Evolutionary conservation across 2,888 invertebrate genomes (phyloP).

Genomic region (Sarcophaga variegata): DNA sequence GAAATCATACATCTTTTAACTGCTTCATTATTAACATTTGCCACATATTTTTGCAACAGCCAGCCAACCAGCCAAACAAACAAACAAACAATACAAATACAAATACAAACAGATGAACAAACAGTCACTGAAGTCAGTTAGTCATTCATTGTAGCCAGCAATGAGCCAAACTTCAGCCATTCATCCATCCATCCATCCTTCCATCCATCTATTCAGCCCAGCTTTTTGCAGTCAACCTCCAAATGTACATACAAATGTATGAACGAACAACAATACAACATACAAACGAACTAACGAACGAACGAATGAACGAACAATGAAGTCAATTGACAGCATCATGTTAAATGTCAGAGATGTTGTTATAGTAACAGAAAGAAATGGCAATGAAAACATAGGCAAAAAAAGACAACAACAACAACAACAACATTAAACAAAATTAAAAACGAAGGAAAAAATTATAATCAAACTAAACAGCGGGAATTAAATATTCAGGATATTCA

Average conservation of each 20-base stretch:
- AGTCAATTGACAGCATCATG: slow-evolving; percentile 70
- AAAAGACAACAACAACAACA: no score
- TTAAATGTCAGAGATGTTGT: slow-evolving; percentile 67
- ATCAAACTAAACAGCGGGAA: slow-evolving; percentile 9
- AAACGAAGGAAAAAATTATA: slow-evolving; percentile 28
- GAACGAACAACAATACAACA: slow-evolving; percentile 39
- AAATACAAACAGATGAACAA: slow-evolving; percentile 45
- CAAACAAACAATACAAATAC: slow-evolving; percentile 56
- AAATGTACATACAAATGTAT: background rate
- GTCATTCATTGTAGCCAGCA: slow-evolving; percentile 16
- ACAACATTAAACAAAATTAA: slow-evolving; percentile 4
- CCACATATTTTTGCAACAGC: slow-evolving; percentile 63
- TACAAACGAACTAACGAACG: slow-evolving; percentile 28
- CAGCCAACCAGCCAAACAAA: slow-evolving; percentile 5
- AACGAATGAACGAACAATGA: slow-evolving; percentile 65
- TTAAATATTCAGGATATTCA: slow-evolving; percentile 37
- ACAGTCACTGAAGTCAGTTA: slow-evolving; percentile 50
- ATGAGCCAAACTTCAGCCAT: background rate
- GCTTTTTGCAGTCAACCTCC: background rate
- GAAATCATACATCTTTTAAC: slow-evolving; percentile 58
- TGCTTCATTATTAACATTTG: slow-evolving; percentile 66
- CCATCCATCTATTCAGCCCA: no score
- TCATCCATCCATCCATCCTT: background rate
- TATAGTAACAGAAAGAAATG: slow-evolving; percentile 47
- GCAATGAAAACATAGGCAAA: slow-evolving; percentile 35